Conservation (phyloP, 2,113 vertebrate species). For the Poecile atricapillus region DNA sequence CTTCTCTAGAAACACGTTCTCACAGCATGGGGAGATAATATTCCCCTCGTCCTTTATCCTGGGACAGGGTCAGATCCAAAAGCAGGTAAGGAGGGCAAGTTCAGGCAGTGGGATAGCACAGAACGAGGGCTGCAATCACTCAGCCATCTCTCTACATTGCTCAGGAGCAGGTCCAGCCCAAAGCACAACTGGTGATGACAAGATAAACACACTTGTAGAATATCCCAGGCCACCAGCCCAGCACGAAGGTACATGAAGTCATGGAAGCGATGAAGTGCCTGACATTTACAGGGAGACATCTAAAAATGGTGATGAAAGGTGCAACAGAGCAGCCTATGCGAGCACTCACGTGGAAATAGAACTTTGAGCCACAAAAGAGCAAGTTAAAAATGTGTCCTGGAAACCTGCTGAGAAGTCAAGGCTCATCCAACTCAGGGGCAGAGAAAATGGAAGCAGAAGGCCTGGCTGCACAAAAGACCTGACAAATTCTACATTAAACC, state of each 20-base stretch:
- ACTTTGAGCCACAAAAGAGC: not conserved
- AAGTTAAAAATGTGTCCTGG: not conserved
- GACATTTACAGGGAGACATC: not conserved
- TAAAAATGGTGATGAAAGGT: not conserved
- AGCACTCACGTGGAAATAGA: not conserved
- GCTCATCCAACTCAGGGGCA: not conserved
- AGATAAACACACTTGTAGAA: not conserved
- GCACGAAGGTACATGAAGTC: not conserved
- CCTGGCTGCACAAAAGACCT: not conserved
- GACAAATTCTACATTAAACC: not conserved
- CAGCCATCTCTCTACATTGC: not conserved
- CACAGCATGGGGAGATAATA: not conserved
- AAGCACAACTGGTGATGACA: not conserved
- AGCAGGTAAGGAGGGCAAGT: not conserved
- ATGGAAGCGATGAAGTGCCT: not conserved
- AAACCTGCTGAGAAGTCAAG: not conserved
- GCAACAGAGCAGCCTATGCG: not conserved
- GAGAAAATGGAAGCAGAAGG: not conserved
- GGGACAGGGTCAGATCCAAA: not conserved
- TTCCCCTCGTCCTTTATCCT: not conserved
- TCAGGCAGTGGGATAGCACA: not conserved
- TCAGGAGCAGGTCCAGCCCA: not conserved
- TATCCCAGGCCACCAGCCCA: not conserved
- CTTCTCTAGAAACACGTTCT: not conserved
- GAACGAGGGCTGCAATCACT: not conserved